Evolutionary conservation across 92 coral and sea anemone genomes (phyloP).

Genomic region (Palythoa caribaeorum): DNA sequence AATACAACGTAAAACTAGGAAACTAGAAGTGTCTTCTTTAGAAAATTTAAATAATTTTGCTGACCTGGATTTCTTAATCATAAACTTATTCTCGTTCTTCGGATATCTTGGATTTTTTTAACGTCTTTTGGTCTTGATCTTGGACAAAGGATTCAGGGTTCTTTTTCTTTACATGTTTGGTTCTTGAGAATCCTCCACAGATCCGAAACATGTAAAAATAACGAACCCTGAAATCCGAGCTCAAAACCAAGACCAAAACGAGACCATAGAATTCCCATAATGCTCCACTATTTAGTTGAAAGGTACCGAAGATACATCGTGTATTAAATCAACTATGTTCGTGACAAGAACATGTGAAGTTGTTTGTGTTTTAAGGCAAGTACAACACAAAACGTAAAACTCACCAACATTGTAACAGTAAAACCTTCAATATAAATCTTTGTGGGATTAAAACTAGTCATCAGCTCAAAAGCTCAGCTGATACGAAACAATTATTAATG

Average conservation of each 20-base stretch:
- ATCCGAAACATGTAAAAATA: no score
- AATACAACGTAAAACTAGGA: background rate
- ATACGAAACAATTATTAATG: background rate
- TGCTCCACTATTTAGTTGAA: background rate
- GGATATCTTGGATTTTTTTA: no score
- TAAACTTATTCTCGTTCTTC: no score
- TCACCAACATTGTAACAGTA: background rate
- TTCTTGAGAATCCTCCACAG: no score
- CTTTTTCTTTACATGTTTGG: no score
- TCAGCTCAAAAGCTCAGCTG: background rate
- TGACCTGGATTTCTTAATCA: no score
- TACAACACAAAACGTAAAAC: background rate
- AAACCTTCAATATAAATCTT: background rate
- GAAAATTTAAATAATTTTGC: no score
- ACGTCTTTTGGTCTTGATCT: no score
- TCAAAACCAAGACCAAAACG: background rate
- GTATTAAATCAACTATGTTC: background rate
- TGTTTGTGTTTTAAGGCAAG: constrained; percentile 11
- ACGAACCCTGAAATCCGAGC: no score
- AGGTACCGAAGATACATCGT: background rate
- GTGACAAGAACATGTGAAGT: no score
- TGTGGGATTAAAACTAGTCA: background rate
- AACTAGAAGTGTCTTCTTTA: no score
- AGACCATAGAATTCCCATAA: background rate
- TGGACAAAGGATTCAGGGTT: no score